Evolutionary conservation across 2,797 vertebrate species (phyloP).

Genomic region (Brotula barbata): DNA sequence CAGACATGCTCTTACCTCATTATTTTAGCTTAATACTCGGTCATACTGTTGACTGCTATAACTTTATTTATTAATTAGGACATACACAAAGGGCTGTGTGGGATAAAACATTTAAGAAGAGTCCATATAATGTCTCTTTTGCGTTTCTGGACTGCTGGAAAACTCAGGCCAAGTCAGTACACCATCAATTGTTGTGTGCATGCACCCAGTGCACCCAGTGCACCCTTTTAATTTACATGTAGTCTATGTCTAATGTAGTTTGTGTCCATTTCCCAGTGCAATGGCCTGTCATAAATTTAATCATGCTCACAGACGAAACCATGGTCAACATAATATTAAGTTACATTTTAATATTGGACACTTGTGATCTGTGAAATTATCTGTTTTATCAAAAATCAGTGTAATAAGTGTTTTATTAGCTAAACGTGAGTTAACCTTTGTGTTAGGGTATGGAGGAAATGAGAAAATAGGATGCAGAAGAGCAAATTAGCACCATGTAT

Average conservation of each 20-base stretch:
- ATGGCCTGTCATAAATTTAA: background rate
- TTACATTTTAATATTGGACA: constrained; percentile 1
- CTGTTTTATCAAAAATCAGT: background rate
- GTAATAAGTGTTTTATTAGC: background rate
- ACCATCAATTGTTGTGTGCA: too few species aligned
- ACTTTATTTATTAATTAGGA: too few species aligned
- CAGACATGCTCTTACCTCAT: background rate
- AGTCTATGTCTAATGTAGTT: background rate
- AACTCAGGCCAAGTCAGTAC: too few species aligned
- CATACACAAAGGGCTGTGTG: too few species aligned
- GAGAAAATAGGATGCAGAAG: constrained; percentile 67
- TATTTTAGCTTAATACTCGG: background rate
- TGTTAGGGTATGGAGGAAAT: constrained; percentile 48
- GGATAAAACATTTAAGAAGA: too few species aligned
- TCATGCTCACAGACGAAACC: background rate
- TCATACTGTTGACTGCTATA: background rate
- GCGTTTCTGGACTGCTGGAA: too few species aligned
- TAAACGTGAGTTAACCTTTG: background rate
- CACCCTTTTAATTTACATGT: background rate
- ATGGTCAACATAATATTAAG: background rate
- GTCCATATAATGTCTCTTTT: too few species aligned
- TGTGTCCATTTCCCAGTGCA: constrained; percentile 1
- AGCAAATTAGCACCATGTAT: constrained; percentile 30
- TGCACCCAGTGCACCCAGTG: too few species aligned
- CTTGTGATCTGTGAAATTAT: background rate